Conservation (phyloP, 2,113 vertebrate genomes). For the Dinomys branickii region DNA sequence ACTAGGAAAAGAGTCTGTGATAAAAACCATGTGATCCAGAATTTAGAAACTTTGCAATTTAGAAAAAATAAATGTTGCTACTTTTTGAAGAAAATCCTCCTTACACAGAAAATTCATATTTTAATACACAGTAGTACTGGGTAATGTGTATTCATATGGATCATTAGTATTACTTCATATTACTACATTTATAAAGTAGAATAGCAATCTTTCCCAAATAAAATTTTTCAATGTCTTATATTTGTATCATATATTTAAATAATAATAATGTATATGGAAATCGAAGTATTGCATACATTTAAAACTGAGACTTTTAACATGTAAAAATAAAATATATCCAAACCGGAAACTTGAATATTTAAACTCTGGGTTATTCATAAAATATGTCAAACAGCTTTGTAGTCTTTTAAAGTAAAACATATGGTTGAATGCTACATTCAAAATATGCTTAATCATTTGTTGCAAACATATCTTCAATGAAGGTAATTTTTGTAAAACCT, state of each 20-base stretch:
- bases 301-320: not conserved
- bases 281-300: not conserved
- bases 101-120: not conserved
- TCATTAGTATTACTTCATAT: not conserved
- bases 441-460: not conserved
- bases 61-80: constrained; percentile 5
- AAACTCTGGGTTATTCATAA: not conserved
- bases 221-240: not conserved
- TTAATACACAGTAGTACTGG: not conserved
- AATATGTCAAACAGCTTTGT: not conserved
- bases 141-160: not conserved
- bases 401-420: not conserved
- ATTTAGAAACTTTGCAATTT: constrained; percentile 16
- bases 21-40: not conserved
- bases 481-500: no score
- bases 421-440: not conserved
- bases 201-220: not conserved
- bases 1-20: not conserved
- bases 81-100: constrained; percentile 26
- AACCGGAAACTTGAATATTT: constrained; percentile 19
- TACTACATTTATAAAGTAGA: not conserved
- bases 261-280: constrained; percentile 23
- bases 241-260: not conserved
- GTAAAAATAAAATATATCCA: not conserved
- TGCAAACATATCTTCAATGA: constrained; percentile 8